A percentile compares a stretch with the other conserved stretches of the same genome.
These are phyloP conservation scores for Cassiopea andromeda DNA, from an alignment of 30 jellyfish, hydroid and myxozoan genomes.

Conservation along the genomic window DNA sequence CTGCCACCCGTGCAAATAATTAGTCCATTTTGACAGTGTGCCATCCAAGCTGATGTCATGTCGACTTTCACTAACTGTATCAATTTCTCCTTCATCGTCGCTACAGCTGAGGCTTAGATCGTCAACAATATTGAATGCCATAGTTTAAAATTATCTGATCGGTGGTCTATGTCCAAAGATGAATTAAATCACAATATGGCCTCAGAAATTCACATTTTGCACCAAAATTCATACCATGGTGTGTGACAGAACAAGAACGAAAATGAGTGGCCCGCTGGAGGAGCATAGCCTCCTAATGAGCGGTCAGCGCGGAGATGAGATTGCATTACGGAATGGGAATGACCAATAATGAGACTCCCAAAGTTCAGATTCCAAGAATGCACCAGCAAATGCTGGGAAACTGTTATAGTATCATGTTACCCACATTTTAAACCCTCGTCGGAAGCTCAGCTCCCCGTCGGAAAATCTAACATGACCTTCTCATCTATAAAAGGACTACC, in stretches of 20 bases:
- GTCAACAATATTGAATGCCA: constrained; percentile 62
- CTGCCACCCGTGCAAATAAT: constrained; percentile 99
- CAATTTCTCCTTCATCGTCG: constrained; percentile 70
- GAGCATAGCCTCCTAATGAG: too few species aligned
- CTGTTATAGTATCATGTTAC: too few species aligned
- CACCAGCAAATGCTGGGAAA: too few species aligned
- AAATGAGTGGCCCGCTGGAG: neutral
- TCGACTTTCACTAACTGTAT: constrained; percentile 59
- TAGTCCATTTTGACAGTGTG: constrained; percentile 96
- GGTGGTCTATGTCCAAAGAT: neutral
- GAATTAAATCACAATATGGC: neutral
- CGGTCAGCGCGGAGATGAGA: too few species aligned
- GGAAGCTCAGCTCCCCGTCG: too few species aligned
- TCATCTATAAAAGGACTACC: too few species aligned
- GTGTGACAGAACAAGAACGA: neutral
- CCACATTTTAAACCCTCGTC: too few species aligned
- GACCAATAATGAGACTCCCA: too few species aligned
- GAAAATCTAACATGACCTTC: too few species aligned
- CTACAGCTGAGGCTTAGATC: constrained; percentile 66
- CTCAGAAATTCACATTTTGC: neutral
- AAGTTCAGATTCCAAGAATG: too few species aligned
- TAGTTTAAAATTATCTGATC: neutral
- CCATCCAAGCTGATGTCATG: constrained; percentile 83
- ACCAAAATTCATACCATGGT: neutral
- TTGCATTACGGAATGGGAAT: too few species aligned